phyloP scores from a whole-genome alignment of 2,888 invertebrate species.

The Itoplectis maculator region DNA sequence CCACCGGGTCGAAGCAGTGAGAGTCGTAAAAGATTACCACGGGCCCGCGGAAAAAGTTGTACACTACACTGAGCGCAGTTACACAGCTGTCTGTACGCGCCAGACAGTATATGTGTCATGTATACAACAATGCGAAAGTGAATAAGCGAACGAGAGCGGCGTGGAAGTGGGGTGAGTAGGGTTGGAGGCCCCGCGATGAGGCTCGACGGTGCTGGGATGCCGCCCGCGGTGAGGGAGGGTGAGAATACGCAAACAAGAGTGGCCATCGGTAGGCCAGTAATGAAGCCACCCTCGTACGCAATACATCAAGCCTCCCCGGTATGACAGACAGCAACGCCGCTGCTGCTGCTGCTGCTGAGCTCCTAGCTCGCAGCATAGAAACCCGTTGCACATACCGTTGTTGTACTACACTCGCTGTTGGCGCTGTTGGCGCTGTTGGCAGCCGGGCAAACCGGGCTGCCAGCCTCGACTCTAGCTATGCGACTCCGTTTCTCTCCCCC shows the following conservation, averaged over 20 bases:
- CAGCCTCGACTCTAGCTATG: constrained; percentile 28
- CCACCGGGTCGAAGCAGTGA: no score
- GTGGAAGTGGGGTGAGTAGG: not conserved
- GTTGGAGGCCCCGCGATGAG: constrained; percentile 20
- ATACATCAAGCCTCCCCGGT: constrained; percentile 72
- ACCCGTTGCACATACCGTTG: constrained; percentile 44
- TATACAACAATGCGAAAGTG: constrained; percentile 2
- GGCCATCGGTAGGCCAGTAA: constrained; percentile 68
- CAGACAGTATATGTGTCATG: constrained; percentile 19
- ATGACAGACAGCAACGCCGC: constrained; percentile 73
- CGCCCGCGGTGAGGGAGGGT: constrained; percentile 35
- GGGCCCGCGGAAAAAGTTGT: no score
- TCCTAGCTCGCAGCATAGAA: constrained; percentile 30
- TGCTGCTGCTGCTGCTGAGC: constrained; percentile 36
- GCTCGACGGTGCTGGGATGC: constrained; percentile 27
- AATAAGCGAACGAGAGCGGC: constrained; percentile 35
- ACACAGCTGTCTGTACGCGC: not conserved
- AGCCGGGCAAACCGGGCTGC: constrained; percentile 15
- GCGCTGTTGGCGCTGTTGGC: constrained; percentile 12
- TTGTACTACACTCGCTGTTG: constrained; percentile 23
- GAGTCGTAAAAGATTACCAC: no score
- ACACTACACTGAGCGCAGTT: not conserved
- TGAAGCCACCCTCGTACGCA: constrained; percentile 73
- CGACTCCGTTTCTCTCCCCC: constrained; percentile 8
- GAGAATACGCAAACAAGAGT: constrained; percentile 72